Percentiles rank a stretch among this genome's conserved stretches.
Conservation (phyloP, 2,888 invertebrate genomes). For the Thelaira solivaga region DNA sequence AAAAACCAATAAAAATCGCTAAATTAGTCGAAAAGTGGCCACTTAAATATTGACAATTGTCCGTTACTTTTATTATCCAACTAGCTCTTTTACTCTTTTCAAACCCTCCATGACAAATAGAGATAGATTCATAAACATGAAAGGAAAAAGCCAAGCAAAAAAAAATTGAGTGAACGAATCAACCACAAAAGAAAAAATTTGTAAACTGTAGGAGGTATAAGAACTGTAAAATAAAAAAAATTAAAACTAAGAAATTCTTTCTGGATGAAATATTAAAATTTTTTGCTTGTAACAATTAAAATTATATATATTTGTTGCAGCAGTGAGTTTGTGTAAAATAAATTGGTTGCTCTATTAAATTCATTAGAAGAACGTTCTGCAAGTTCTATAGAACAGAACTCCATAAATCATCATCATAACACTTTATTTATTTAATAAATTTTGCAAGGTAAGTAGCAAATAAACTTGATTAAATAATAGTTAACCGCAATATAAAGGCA, state of each 20-base stretch:
- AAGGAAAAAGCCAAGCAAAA: conserved; percentile 39
- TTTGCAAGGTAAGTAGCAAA: conserved; percentile 21
- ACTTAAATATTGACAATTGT: not conserved
- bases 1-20: too few relatives aligned
- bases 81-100: not conserved
- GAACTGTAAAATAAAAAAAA: not conserved
- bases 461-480: not conserved
- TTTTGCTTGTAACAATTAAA: not conserved
- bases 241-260: not conserved
- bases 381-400: not conserved
- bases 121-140: not conserved
- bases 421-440: conserved; percentile 3
- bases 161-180: too few relatives aligned
- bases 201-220: not conserved
- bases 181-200: not conserved
- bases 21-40: too few relatives aligned
- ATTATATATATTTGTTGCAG: not conserved
- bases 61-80: not conserved
- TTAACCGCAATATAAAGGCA: not conserved
- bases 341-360: not conserved
- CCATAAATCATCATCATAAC: too few relatives aligned
- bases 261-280: not conserved
- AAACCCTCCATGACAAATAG: not conserved
- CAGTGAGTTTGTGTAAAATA: not conserved
- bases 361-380: not conserved